Evolutionary conservation across 1,140 invertebrate species (phyloP), one percentile per base, ranked within the genome.

Genomic region (Plutomurus gul): DNA sequence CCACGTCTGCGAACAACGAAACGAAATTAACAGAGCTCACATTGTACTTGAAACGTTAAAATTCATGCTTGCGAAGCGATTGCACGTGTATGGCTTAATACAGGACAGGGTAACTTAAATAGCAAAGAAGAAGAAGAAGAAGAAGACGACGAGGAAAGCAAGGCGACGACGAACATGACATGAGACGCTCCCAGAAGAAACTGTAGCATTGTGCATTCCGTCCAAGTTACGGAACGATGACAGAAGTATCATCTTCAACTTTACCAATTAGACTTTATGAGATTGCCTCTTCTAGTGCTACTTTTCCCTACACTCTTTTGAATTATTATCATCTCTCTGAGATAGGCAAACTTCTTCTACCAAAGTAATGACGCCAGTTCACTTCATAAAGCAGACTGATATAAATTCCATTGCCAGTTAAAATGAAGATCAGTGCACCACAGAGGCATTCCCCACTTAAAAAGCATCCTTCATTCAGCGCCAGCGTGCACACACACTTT

Each of bases 1-100:
- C 47, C 56, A 65, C 56, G 56, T 65, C 56, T 65, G 56, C 56
- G 56, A 65, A 65, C 56, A 65, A 65, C 56, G 56, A 65, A 65
- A 65, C 27, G 27, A 36, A 65, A 65, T 65, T 65, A 65, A 65
- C 56, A 65, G 56, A 65, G 56, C 56, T 36, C 3, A 16, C n/a
- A 65, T 65, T 65, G 56, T 65, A 27, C 56, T 65, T 16, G 16
- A 65, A 65, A 65, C 36, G 27, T 27, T 65, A 33, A 30, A 65
- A 36, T 30, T 30, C 27, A 30, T 65, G 11, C 56, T 65, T 43
- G 56, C 36, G n/a, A 65, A n/a, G 56, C 30, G 18, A 65, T 65
- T n/a, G 16, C 56, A 65, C 27, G 56, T n/a, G n/a, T n/a, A n/a
- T n/a, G n/a, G n/a, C n/a, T n/a, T n/a, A n/a, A n/a, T n/a, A n/a